Base-by-base conservation (phyloP, 1,140 invertebrate genomes). In the Euborellia annulipes region DNA sequence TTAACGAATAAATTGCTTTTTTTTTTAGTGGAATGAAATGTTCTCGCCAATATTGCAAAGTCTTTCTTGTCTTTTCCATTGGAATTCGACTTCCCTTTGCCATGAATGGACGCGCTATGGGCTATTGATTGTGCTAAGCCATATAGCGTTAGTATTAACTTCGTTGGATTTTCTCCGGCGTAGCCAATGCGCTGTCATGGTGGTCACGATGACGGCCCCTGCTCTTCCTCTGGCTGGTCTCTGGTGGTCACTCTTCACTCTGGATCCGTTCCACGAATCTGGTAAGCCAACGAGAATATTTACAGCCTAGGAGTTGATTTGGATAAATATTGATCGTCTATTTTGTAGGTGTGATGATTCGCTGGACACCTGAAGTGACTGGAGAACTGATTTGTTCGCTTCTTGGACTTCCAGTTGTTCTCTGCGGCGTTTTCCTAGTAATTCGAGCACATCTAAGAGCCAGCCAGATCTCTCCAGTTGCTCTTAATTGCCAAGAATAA, bases 231-330 rank as follows among this genome's bases (percentile, higher is more conserved):
- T 75, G 2, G 63, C 69, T 3, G 69, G 68, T 2, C 64, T 75
- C 42, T 75, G 70, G 70, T 75, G 73, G 73, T 71, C 70, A n/a
- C 56, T 75, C 41, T 71, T 72, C 51, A 64, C 65, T 48, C 65
- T 70, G 59, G 34, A 50, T 2, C 30, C 30, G 11, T 32, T 45
- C 4, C 6, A n/a, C n/a, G n/a, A n/a, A n/a, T n/a, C n/a, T n/a
- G n/a, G n/a, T n/a, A n/a, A n/a, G n/a, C n/a, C n/a, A n/a, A n/a
- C n/a, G n/a, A n/a, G n/a, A n/a, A n/a, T n/a, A n/a, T n/a, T n/a
- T n/a, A n/a, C n/a, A n/a, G n/a, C n/a, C n/a, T n/a, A n/a, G n/a
- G n/a, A n/a, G n/a, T n/a, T n/a, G n/a, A n/a, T n/a, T n/a, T n/a
- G n/a, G n/a, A n/a, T n/a, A n/a, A n/a, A 27, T 27, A 27, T 27